Base-by-base conservation (phyloP, 1,140 invertebrate genomes). In the Drosophila ogumai region DNA sequence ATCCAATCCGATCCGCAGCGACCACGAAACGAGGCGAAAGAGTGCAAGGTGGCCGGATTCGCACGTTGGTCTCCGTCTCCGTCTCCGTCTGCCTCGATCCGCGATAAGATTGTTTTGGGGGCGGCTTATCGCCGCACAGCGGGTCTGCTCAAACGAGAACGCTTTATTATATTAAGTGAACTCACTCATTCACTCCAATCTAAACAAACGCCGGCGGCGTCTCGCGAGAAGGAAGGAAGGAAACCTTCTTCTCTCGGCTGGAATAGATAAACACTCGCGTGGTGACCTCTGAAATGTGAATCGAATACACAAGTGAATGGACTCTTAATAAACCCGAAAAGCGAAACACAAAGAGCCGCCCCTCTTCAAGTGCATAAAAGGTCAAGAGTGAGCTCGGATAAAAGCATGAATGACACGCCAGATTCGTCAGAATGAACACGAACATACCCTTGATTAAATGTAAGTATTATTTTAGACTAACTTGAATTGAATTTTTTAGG, bases 121-220 rank as follows among this genome's bases (percentile, higher is more conserved):
- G 50, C 55, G 47, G 50, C 80, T 82, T 86, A 82, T 82, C 84
- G 64, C 44, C 44, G 32, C 44, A 57, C 25, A 40, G 17, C 34
- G 34, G 59, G 38, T 57, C 43, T 50, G 25, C 60, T 59, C 60
- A 54, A 75, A 81, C 61, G 64, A 41, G 66, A 81, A 66, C 65
- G 65, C 61, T 87, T 87, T 79, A 87, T 86, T 86, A 79, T 75
- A 50, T 86, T 88, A 82, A 87, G 79, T 82, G 75, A 79, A 59
- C 72, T 75, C 66, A 40, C 79, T 87, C 76, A 67, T 79, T 75
- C 82, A 67, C 63, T 75, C 85, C 56, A 87, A 86, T 82, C 81
- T 85, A 76, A 64, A 72, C 77, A 82, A 73, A 79, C 57, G 64
- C 55, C 52, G 72, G 56, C 68, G 72, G 58, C 68, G 40, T 67